A percentile compares a stretch with the other conserved stretches of the same genome.
These are phyloP conservation scores for Zhuqinia jingwanae DNA, from an alignment of 2,888 invertebrate genomes.

Conservation along the genomic window DNA sequence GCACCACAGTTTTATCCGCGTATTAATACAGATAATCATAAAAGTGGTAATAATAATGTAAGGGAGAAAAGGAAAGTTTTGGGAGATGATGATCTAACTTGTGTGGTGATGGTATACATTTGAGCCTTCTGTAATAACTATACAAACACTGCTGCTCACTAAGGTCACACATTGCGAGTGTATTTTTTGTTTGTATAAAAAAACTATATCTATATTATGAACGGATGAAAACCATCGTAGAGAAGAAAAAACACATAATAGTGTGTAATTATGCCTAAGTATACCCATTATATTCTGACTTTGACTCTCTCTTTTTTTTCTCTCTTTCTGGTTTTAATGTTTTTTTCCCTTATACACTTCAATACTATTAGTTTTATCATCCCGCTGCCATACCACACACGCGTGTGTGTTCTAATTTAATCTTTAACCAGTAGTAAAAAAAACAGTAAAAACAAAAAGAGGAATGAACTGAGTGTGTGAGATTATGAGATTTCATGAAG, in stretches of 20 bases:
- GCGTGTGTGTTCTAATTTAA: neutral
- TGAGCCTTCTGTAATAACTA: neutral
- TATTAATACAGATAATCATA: conserved; percentile 43
- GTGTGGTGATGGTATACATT: neutral
- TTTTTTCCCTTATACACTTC: conserved; percentile 6
- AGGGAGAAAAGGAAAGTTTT: conserved; percentile 21
- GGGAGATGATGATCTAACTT: neutral
- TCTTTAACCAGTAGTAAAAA: neutral
- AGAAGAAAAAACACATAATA: conserved; percentile 50
- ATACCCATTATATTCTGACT: conserved; percentile 35
- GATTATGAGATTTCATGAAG: too few relatives aligned
- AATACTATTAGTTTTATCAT: neutral
- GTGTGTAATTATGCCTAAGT: conserved; percentile 41
- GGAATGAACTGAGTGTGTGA: too few relatives aligned
- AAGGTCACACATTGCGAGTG: conserved; percentile 41
- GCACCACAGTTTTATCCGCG: neutral
- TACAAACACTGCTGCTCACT: too few relatives aligned
- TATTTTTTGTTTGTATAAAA: conserved; percentile 1
- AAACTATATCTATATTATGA: too few relatives aligned
- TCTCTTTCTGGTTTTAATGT: conserved; percentile 21
- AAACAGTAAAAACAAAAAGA: too few relatives aligned
- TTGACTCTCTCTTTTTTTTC: conserved; percentile 21
- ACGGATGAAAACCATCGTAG: conserved; percentile 5
- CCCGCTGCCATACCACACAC: neutral
- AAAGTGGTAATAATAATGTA: conserved; percentile 25